Evolutionary conservation across 2,797 vertebrate species (phyloP), one percentile per base, ranked within the genome.

Genomic region (Macroramphosus scolopax): DNA sequence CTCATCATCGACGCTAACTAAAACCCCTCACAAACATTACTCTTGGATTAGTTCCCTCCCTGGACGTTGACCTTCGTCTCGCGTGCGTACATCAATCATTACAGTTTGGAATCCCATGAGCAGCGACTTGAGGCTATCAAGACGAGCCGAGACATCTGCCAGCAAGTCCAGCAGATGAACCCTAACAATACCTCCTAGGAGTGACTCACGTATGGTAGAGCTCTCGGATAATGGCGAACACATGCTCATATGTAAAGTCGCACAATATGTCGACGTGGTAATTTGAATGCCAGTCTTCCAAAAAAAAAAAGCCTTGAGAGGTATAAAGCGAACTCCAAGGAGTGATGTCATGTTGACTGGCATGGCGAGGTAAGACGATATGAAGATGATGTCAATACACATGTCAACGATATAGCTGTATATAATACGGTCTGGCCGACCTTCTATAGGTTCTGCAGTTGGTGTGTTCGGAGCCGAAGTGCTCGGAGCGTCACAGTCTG

Each of bases 1-100:
- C 17, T 58, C 10, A 55, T 47, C 63, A 31, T 62, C 44, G 13
- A 41, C 59, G 37, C 41, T 55, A 22, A 44, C 42, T 18, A 65
- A 48, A 72, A 66, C 47, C 50, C 25, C 18, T 38, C 33, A 63
- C 45, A 68, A 79, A 75, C 63, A 79, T 80, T 82, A 75, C 17
- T 55, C 38, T 75, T 84, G 76, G 71, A 66, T 57, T 48, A 7
- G 11, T 41, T 57, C 64, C 41, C 25, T 60, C 54, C 24, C 49
- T 45, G 51, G 59, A 33, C 40, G 26, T 51, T 72, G 72, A 75
- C 56, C 60, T 71, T 50, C 34, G 7, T 15, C 2, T 28, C 20
- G 46, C 61, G 28, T 5, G 34, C 33, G 63, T 83, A 58, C 73
- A 82, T 78, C 74, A 75, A 12, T 2, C 28, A 66, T 58, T 8